A percentile compares a stretch with the other conserved stretches of the same genome.
phyloP scores from a whole-genome alignment of 2,888 invertebrate genomes.

The Argynnis bischoffii region DNA sequence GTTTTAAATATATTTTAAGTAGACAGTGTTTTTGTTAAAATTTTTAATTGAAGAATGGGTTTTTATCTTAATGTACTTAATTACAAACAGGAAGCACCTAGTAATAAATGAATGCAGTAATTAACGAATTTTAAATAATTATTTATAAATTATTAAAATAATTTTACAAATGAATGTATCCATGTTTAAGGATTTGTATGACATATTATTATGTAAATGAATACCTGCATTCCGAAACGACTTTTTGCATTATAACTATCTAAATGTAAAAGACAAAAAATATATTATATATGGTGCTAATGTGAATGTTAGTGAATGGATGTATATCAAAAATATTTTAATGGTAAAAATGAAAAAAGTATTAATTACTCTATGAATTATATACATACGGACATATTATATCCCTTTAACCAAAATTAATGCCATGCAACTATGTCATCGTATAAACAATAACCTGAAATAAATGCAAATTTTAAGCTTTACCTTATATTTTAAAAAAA shows the following conservation, averaged over 20 bases:
- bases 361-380: too few relatives aligned
- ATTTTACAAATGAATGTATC: slow-evolving; percentile 4
- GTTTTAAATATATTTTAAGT: neutral
- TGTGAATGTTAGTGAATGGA: too few relatives aligned
- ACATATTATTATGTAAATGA: slow-evolving; percentile 2
- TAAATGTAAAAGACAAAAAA: neutral
- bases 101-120: slow-evolving; percentile 4
- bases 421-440: too few relatives aligned
- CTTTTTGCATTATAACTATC: slow-evolving; percentile 12
- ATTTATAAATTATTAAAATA: slow-evolving; percentile 1
- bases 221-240: slow-evolving; percentile 5
- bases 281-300: too few relatives aligned
- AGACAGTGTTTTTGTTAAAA: neutral
- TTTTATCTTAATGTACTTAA: neutral
- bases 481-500: too few relatives aligned
- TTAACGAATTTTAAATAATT: slow-evolving; percentile 8
- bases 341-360: too few relatives aligned
- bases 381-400: too few relatives aligned
- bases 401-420: too few relatives aligned
- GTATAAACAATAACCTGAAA: too few relatives aligned
- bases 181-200: slow-evolving; percentile 7
- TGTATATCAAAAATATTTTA: too few relatives aligned
- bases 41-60: neutral
- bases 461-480: too few relatives aligned
- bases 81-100: slow-evolving; percentile 1